Conservation (phyloP, 2,888 invertebrate genomes). For the Diarsia rubi region DNA sequence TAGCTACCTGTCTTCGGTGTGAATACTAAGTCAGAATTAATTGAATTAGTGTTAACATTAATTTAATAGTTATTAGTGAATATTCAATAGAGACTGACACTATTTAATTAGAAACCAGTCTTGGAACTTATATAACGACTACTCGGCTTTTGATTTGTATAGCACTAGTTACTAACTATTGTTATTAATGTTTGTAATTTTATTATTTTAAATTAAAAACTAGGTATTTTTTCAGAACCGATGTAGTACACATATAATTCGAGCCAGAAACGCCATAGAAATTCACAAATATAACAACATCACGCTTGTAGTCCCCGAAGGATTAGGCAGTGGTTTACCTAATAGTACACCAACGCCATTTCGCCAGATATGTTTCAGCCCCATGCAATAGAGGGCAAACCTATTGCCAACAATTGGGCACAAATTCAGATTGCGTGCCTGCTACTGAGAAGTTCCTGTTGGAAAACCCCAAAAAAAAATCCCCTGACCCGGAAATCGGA, state of each 20-base stretch:
- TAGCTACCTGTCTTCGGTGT: constrained; percentile 19
- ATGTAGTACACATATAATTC: background rate
- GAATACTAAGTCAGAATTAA: constrained; percentile 24
- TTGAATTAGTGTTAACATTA: background rate
- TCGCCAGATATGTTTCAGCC: too few species aligned
- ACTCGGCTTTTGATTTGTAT: background rate
- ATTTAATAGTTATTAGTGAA: background rate
- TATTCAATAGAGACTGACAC: background rate
- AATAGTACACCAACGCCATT: too few species aligned
- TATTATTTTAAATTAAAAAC: background rate
- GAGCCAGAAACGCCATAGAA: background rate
- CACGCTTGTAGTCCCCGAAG: too few species aligned
- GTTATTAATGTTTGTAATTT: background rate
- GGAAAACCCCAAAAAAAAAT: too few species aligned
- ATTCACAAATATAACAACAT: background rate
- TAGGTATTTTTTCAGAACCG: background rate
- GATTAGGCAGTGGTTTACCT: too few species aligned
- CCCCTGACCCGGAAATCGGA: too few species aligned
- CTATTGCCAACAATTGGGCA: too few species aligned
- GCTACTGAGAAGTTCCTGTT: too few species aligned
- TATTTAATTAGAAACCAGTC: constrained; percentile 6
- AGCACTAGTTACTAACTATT: background rate
- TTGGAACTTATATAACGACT: background rate
- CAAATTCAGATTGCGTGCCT: too few species aligned
- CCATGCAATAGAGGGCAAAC: too few species aligned